Evolutionary conservation across 2,888 invertebrate species (phyloP).

Genomic region (Leucoptera coffeella): DNA sequence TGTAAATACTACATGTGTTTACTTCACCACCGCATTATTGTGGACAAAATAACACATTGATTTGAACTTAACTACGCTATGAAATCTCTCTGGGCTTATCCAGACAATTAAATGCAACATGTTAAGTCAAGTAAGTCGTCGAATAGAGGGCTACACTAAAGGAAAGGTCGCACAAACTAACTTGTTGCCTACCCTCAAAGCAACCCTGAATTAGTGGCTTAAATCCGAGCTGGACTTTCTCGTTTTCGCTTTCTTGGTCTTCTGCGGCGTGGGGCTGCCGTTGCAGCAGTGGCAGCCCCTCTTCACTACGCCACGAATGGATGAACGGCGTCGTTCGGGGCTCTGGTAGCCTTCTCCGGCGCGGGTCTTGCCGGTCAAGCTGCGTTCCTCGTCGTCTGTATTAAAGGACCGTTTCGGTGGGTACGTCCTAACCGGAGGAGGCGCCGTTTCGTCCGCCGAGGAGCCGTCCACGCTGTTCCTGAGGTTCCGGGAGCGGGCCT

Average conservation of each 20-base stretch:
- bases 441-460: slow-evolving; percentile 19
- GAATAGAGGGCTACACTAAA: no score
- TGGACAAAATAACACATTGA: no score
- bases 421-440: slow-evolving; percentile 32
- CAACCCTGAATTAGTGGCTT: no score
- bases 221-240: slow-evolving; percentile 24
- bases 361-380: slow-evolving; percentile 29
- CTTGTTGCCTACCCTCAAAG: no score
- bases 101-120: no score
- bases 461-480: slow-evolving; percentile 23
- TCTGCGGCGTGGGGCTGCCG: slow-evolving; percentile 46
- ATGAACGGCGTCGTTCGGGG: slow-evolving; percentile 24
- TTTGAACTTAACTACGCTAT: no score
- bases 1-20: no score
- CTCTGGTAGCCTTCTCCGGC: slow-evolving; percentile 18
- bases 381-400: slow-evolving; percentile 23
- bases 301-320: slow-evolving; percentile 51
- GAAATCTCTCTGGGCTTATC: no score
- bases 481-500: slow-evolving; percentile 22
- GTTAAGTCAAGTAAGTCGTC: no score
- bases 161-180: no score
- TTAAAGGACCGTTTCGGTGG: slow-evolving; percentile 22
- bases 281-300: slow-evolving; percentile 58
- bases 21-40: no score
- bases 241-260: slow-evolving; percentile 35